Conservation (phyloP, 2,797 vertebrate genomes). For the Chromobotia macracanthus region DNA sequence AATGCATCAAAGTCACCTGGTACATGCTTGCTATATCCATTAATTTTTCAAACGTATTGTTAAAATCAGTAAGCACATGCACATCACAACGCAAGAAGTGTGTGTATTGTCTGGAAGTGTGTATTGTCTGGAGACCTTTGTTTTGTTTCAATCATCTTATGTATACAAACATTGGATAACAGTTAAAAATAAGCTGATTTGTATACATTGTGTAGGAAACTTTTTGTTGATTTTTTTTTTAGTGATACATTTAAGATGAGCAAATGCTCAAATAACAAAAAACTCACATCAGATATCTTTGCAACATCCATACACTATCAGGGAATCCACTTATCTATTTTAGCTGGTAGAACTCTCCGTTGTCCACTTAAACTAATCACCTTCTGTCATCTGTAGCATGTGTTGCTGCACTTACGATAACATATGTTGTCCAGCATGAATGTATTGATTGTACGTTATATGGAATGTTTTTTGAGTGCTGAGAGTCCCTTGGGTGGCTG, state of each 20-base stretch:
- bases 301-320: neutral
- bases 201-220: neutral
- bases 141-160: neutral
- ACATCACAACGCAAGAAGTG: neutral
- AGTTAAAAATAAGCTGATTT: neutral
- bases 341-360: neutral
- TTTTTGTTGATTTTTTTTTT: neutral
- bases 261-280: neutral
- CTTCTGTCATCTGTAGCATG: neutral
- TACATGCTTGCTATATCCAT: neutral
- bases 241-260: neutral
- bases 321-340: neutral
- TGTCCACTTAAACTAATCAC: constrained; percentile 14
- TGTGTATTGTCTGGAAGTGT: too few relatives aligned
- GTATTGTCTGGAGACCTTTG: neutral
- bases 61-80: neutral
- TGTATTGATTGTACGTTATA: constrained; percentile 24
- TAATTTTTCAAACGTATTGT: neutral
- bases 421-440: neutral
- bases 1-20: neutral
- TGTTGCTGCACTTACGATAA: constrained; percentile 4
- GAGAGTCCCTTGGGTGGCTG: neutral
- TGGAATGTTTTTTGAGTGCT: constrained; percentile 22
- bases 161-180: neutral
- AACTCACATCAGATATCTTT: neutral